Percentiles rank a stretch among this genome's conserved stretches.
phyloP scores from a whole-genome alignment of 1,140 invertebrate genomes.

The Drosophila mauritiana region DNA sequence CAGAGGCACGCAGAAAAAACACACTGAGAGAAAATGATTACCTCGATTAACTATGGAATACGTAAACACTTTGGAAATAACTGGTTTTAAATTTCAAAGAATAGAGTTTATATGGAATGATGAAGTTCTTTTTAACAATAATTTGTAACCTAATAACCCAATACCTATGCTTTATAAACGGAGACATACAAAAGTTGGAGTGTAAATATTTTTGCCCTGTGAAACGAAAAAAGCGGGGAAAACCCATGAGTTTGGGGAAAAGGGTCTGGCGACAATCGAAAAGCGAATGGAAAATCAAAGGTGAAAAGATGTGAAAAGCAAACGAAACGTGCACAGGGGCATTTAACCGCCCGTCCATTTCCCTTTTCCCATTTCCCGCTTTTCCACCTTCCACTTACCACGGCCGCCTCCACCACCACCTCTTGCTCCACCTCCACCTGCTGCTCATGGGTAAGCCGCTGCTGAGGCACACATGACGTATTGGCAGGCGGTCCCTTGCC shows the following conservation, averaged over 20 bases:
- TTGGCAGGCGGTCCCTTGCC: constrained; percentile 51
- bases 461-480: constrained; percentile 68
- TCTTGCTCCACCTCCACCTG: neutral
- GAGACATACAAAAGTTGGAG: neutral
- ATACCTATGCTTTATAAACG: too few relatives aligned
- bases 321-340: constrained; percentile 63
- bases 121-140: neutral
- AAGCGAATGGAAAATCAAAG: constrained; percentile 70
- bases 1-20: constrained; percentile 6
- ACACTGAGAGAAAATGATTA: neutral
- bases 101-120: neutral
- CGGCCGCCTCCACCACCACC: neutral
- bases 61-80: too few relatives aligned
- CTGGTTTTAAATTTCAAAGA: neutral
- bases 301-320: constrained; percentile 76
- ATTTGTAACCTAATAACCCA: neutral
- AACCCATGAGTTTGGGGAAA: constrained; percentile 17
- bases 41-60: too few relatives aligned
- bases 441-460: constrained; percentile 36
- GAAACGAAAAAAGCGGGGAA: neutral
- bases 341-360: constrained; percentile 27
- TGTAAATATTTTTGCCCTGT: neutral
- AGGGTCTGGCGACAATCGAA: constrained; percentile 34
- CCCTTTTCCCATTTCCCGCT: constrained; percentile 4
- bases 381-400: constrained; percentile 2